Evolutionary conservation across 35 echinoderm and acorn worm species (phyloP).

Genomic region (Ophiothrix spiculata): DNA sequence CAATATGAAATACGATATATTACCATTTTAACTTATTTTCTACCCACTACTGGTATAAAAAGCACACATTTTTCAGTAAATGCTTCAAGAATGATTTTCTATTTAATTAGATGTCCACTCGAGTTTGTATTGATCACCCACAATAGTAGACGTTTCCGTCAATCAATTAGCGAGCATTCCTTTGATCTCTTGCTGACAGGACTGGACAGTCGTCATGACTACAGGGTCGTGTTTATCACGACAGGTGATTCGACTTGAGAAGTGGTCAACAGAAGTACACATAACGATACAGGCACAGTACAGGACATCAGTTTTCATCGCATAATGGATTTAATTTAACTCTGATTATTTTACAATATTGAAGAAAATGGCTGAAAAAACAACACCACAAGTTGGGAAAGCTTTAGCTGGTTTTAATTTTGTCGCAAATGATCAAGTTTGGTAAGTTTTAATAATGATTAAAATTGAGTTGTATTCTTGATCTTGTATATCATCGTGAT

Average conservation of each 20-base stretch:
- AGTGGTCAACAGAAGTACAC: not conserved
- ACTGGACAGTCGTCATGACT: slow-evolving; percentile 56
- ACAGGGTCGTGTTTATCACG: slow-evolving; percentile 9
- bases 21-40: not conserved
- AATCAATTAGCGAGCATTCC: slow-evolving; percentile 62
- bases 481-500: too few relatives aligned
- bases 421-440: slow-evolving; percentile 88
- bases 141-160: slow-evolving; percentile 18
- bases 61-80: too few relatives aligned
- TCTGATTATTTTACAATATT: not conserved
- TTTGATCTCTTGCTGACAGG: slow-evolving; percentile 7
- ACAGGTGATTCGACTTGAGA: not conserved
- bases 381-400: slow-evolving; percentile 46
- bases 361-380: slow-evolving; percentile 43
- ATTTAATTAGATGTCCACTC: not conserved
- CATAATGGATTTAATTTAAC: not conserved
- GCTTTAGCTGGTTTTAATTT: slow-evolving; percentile 79
- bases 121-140: not conserved
- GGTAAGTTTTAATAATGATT: too few relatives aligned
- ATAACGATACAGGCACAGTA: not conserved
- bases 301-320: not conserved
- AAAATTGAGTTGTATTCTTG: too few relatives aligned
- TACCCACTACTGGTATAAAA: not conserved
- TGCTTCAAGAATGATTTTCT: not conserved
- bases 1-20: not conserved